Evolutionary conservation across 2,113 vertebrate genomes (phyloP).

Genomic region (Erinaceus europaeus): DNA sequence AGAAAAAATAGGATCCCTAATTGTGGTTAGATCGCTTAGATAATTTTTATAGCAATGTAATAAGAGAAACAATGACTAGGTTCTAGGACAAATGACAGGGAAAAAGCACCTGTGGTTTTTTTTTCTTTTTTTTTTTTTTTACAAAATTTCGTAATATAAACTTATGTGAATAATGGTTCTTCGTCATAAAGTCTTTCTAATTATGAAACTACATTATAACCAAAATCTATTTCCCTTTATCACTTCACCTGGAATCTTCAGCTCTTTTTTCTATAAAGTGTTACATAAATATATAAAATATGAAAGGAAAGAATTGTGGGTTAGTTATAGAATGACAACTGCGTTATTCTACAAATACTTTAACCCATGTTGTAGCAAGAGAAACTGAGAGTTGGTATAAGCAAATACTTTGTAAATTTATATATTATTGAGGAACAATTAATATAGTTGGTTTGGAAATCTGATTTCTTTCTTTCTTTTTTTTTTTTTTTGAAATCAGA

Average conservation of each 20-base stretch:
- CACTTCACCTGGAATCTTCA: not conserved
- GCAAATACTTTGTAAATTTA: slow-evolving; percentile 26
- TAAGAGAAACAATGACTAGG: not conserved
- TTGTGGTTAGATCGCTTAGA: not conserved
- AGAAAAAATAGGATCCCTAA: not conserved
- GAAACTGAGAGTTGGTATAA: slow-evolving; percentile 29
- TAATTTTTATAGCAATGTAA: not conserved
- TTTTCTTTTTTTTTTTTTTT: too few species aligned
- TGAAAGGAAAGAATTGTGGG: not conserved
- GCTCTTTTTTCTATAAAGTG: not conserved
- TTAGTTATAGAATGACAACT: not conserved
- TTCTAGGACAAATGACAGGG: not conserved
- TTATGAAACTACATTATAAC: not conserved
- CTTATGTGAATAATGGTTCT: not conserved
- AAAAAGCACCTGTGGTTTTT: too few species aligned
- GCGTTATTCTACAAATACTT: not conserved
- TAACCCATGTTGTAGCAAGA: not conserved
- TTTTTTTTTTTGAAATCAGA: too few species aligned
- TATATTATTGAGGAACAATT: not conserved
- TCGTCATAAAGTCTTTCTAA: too few species aligned
- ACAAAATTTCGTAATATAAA: not conserved
- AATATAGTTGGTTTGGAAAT: not conserved
- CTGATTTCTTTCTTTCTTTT: too few species aligned
- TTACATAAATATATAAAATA: not conserved
- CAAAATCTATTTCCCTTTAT: not conserved